Evolutionary conservation across 2,888 invertebrate species (phyloP), one percentile per base, ranked within the genome.

Genomic region (Ectemnius cavifrons): DNA sequence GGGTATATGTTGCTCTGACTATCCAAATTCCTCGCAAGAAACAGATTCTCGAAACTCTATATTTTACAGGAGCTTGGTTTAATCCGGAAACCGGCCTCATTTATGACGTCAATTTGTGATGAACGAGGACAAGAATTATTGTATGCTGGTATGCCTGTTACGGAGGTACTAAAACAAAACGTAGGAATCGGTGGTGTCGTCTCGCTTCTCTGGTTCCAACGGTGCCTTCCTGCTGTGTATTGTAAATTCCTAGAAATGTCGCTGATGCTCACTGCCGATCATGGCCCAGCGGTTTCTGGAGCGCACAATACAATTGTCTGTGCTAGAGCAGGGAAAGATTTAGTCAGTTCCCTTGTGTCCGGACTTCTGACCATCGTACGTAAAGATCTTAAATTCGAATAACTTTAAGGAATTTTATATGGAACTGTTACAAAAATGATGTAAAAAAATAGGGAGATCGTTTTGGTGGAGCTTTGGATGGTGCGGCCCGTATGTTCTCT

Each of bases 61-160:
- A 52, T 65, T 86, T 89, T 67, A 3, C 91, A 96, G 94, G 99
- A 99, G 92, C 93, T 99, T 75, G 99, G 99, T 14, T 92, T 99
- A 8, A 99, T 99, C 89, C 94, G 99, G 49, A 99, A 99, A 90
- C 99, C 99, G 56, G 99, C 99, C 0, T 98, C 98, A 1, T 99
- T 99, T 92, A 99, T 99, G 96, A 99, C 99, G 20, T 98, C 98
- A 16, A 99, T 99, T 87, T 99, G 99, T 90, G 99, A 99, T 92
- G 99, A 99, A 92, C 94, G 99, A 80, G 99, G 99, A 11, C 98
- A 99, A 89, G 99, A 99, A 92, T 92, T 99, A 73, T 93, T 97
- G 69, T 99, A 99, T 92, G 99, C 99, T 80, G 99, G 99, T 49
- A 97, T 98, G 91, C 96, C 96, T 45, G 96, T 96, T 84, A 95